These are phyloP conservation scores for Amia ocellicauda DNA, from an alignment of 2,113 vertebrate genomes.

Conservation along the genomic window DNA sequence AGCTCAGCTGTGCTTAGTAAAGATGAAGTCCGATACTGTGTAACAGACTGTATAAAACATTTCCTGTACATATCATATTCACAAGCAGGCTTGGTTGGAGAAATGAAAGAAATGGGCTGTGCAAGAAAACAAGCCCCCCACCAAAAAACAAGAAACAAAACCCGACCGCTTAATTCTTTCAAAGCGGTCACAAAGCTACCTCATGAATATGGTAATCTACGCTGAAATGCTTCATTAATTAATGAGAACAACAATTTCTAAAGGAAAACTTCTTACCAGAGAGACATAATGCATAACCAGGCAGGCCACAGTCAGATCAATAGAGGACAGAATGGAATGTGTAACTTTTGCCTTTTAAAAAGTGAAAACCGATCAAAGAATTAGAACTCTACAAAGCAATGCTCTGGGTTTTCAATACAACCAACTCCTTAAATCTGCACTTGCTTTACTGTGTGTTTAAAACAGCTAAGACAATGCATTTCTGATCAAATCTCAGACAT, in stretches of 20 bases:
- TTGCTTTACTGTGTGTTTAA: too few relatives aligned
- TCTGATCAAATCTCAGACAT: too few relatives aligned
- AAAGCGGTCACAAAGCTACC: constrained; percentile 70
- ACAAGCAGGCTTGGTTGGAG: constrained; percentile 49
- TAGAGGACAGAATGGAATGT: neutral
- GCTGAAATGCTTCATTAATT: constrained; percentile 64
- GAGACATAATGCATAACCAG: constrained; percentile 10
- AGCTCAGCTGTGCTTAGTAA: too few relatives aligned
- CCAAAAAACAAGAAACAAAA: constrained; percentile 59
- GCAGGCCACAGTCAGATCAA: constrained; percentile 11
- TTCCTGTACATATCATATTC: constrained; percentile 58
- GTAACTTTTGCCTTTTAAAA: neutral
- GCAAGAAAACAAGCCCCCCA: constrained; percentile 51
- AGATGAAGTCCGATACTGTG: too few relatives aligned
- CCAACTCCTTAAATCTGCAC: too few relatives aligned
- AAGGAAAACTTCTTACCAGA: constrained; percentile 42
- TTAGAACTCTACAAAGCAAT: too few relatives aligned
- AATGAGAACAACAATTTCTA: constrained; percentile 65
- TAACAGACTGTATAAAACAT: too few relatives aligned
- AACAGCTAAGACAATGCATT: too few relatives aligned
- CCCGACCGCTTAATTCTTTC: constrained; percentile 53
- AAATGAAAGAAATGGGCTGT: constrained; percentile 51
- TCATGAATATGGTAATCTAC: constrained; percentile 76
- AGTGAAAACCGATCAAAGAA: neutral
- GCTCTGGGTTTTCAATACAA: too few relatives aligned